Conservation (phyloP, 2,888 invertebrate genomes). For the Polydesmus complanatus region DNA sequence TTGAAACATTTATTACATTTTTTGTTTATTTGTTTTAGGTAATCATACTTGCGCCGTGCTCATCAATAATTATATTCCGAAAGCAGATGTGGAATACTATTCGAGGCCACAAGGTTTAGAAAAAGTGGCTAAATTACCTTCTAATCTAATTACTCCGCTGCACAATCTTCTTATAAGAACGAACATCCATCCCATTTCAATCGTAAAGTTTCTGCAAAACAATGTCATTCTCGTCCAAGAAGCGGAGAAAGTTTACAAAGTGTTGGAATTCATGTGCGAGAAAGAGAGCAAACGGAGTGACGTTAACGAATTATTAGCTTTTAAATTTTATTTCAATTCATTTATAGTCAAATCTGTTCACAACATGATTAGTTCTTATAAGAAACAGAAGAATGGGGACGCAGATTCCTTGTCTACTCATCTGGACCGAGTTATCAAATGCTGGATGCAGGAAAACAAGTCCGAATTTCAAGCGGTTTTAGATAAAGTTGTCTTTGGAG, state of each 20-base stretch:
- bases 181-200: slow-evolving; percentile 69
- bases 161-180: slow-evolving; percentile 71
- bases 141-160: slow-evolving; percentile 55
- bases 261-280: slow-evolving; percentile 69
- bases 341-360: slow-evolving; percentile 54
- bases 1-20: no score
- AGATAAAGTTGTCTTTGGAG: slow-evolving; percentile 63
- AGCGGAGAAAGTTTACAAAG: slow-evolving; percentile 54
- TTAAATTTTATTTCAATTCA: slow-evolving; percentile 72
- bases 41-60: slow-evolving; percentile 84
- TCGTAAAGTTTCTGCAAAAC: slow-evolving; percentile 63
- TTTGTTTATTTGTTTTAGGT: no score
- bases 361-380: not conserved
- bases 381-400: slow-evolving; percentile 11
- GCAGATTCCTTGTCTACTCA: slow-evolving; percentile 24
- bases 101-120: slow-evolving; percentile 63
- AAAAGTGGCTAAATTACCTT: slow-evolving; percentile 57
- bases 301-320: slow-evolving; percentile 77
- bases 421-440: slow-evolving; percentile 4
- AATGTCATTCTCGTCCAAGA: slow-evolving; percentile 56
- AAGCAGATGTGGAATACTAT: slow-evolving; percentile 67
- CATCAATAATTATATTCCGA: slow-evolving; percentile 86
- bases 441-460: slow-evolving; percentile 46
- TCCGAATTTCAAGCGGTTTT: slow-evolving; percentile 41
- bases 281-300: slow-evolving; percentile 71